These are phyloP conservation scores for Oreochromis grahami DNA, from an alignment of 2,797 vertebrate species.

Conservation along the genomic window DNA sequence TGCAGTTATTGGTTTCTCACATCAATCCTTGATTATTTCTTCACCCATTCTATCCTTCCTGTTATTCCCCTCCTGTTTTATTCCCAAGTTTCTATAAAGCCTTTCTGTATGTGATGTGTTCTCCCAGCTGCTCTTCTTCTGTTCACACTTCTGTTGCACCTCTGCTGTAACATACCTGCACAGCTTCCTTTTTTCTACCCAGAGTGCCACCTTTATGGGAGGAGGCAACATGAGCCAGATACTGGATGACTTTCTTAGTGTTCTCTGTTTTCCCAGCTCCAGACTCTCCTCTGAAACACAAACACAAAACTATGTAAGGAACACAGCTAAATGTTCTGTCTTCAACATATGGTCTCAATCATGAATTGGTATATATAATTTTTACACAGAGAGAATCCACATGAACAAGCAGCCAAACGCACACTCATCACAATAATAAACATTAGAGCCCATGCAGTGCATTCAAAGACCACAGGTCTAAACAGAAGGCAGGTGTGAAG, in stretches of 20 bases:
- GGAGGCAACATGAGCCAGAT: slow-evolving; percentile 88
- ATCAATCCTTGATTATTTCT: background rate
- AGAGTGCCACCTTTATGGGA: slow-evolving; percentile 83
- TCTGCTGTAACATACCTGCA: slow-evolving; percentile 54
- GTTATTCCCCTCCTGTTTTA: background rate
- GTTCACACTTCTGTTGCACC: background rate
- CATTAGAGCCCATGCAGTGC: slow-evolving; percentile 6
- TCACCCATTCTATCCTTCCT: background rate
- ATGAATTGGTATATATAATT: background rate
- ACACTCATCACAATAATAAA: slow-evolving; percentile 17
- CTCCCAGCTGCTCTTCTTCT: background rate
- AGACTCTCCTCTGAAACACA: slow-evolving; percentile 84
- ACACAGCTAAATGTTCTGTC: background rate
- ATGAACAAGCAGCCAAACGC: slow-evolving; percentile 14
- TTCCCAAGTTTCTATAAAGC: background rate
- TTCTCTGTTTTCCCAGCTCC: slow-evolving; percentile 93
- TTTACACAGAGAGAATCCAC: slow-evolving; percentile 41
- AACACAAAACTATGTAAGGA: background rate
- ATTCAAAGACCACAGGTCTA: slow-evolving; percentile 29
- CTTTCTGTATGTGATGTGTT: background rate
- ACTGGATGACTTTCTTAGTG: slow-evolving; percentile 96
- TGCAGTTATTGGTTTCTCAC: background rate
- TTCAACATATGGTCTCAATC: slow-evolving; percentile 19
- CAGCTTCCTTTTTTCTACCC: slow-evolving; percentile 72
- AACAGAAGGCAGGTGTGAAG: slow-evolving; percentile 55